Base-by-base conservation (phyloP, 2,797 vertebrate genomes). In the Epinephelus awoara region DNA sequence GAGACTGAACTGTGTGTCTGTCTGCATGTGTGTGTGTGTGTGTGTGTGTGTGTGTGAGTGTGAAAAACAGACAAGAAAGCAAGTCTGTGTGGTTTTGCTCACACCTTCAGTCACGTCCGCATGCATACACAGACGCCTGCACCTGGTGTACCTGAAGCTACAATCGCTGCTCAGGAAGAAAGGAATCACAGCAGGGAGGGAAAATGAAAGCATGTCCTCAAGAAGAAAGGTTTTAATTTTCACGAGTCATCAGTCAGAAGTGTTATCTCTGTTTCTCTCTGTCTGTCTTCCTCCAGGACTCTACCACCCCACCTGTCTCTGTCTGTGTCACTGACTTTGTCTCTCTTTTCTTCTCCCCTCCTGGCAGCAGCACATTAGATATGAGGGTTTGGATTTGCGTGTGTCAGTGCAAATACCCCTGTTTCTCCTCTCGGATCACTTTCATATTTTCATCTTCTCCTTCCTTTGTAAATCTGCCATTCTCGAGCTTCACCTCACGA, bases 181-280 rank as follows among this genome's bases (percentile, higher is more conserved):
- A 87, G 47, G 40, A 57, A 56, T 80, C 68, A 21, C 79, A 86
- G 82, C 61, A 57, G 80, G 83, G 65, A 50, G 78, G 79, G 69
- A 72, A 88, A 86, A 89, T 87, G 75, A 88, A 94, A 91, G 74
- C 83, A 62, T 73, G 79, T 91, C 76, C 85, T 84, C 82, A 69
- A 89, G 85, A 90, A 90, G 85, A 88, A 85, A 88, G 84, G 74
- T 86, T 91, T 91, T 87, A 87, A 93, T 93, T 94, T 94, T 89
- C 84, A 89, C 47, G 80, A 89, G 71, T 88, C 83, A 83, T 89
- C 83, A 85, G 87, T 86, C 88, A 76, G 68, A 85, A 25, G 85
- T 80, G 80, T 87, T 91, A 85, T 87, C 77, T 79, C 64, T 80
- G 54, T 78, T 80, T 82, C 70, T 77, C 38, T 65, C 27, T 62